Conservation (phyloP, 1,140 invertebrate genomes). For the Pinna nobilis region DNA sequence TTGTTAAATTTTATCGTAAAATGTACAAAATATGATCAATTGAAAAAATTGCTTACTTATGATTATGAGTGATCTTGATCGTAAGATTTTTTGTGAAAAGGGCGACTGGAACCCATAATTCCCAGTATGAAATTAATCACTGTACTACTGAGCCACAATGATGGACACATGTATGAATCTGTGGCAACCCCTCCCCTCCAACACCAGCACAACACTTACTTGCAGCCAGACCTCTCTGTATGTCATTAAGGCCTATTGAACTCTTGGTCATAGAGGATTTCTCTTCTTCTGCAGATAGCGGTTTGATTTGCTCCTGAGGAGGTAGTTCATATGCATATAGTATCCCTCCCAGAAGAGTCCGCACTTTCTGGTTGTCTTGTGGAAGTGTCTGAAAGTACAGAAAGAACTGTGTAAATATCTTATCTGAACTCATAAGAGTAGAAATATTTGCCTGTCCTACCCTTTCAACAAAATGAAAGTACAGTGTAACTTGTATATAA, state of each 20-base stretch:
- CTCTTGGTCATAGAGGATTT: constrained; percentile 35
- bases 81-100: no score
- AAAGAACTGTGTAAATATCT: neutral
- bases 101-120: no score
- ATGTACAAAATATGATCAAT: no score
- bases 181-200: no score
- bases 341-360: constrained; percentile 73
- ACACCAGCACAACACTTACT: constrained; percentile 45
- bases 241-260: constrained; percentile 59
- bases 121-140: no score
- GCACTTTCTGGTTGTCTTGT: constrained; percentile 76
- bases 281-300: constrained; percentile 63
- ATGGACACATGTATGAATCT: no score
- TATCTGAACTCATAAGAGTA: no score
- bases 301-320: constrained; percentile 73
- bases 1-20: no score
- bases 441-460: no score
- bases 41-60: neutral
- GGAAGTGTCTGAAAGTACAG: constrained; percentile 72
- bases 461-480: no score
- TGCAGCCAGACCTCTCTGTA: constrained; percentile 56
- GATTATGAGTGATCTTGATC: neutral
- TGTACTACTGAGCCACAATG: no score
- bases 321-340: constrained; percentile 78
- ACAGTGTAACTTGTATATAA: no score